These are phyloP conservation scores for Fistularia tabacaria DNA, from an alignment of 2,797 vertebrate genomes.

Conservation along the genomic window DNA sequence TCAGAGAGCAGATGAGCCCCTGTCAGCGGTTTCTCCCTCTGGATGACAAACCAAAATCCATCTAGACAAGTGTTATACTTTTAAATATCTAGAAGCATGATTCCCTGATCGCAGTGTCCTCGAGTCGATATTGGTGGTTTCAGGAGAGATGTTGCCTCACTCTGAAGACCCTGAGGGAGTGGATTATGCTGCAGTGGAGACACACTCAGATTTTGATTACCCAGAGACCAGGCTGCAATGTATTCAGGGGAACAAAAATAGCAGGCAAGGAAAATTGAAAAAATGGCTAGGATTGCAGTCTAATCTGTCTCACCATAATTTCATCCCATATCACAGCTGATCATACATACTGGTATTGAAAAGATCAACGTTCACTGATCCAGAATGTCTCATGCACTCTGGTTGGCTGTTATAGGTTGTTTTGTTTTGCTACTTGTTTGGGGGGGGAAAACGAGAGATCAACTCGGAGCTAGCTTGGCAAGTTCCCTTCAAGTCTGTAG, in stretches of 20 bases:
- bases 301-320: slow-evolving; percentile 4
- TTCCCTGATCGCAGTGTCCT: slow-evolving; percentile 16
- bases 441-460: background rate
- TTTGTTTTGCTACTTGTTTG: background rate
- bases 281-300: background rate
- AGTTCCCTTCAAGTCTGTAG: slow-evolving; percentile 43
- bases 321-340: slow-evolving; percentile 11
- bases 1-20: slow-evolving; percentile 1
- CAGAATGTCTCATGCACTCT: background rate
- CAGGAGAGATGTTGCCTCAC: too few relatives aligned
- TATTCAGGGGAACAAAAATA: slow-evolving; percentile 5
- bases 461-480: slow-evolving; percentile 9
- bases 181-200: background rate
- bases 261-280: background rate
- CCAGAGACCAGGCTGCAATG: background rate
- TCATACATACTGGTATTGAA: slow-evolving; percentile 5
- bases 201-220: slow-evolving; percentile 3
- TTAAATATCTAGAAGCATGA: slow-evolving; percentile 23
- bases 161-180: background rate
- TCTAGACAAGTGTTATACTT: too few relatives aligned
- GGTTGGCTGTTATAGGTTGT: slow-evolving; percentile 9
- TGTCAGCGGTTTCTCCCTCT: background rate
- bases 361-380: too few relatives aligned
- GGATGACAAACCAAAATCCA: background rate
- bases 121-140: background rate